Evolutionary conservation across 2,888 invertebrate genomes (phyloP).

Genomic region (Odontocolon sp.): DNA sequence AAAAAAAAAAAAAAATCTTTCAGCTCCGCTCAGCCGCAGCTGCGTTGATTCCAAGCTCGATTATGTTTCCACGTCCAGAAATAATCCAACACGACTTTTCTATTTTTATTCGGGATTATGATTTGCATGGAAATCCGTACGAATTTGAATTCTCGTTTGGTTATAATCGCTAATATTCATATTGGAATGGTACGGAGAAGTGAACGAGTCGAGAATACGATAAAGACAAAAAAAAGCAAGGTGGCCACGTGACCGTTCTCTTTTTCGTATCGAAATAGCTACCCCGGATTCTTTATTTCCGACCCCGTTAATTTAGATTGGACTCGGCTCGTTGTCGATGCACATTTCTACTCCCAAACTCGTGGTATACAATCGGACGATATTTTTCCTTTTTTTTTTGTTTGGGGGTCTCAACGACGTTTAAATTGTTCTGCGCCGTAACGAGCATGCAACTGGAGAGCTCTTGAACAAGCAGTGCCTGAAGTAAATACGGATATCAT

Average conservation of each 20-base stretch:
- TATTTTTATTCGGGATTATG: constrained; percentile 18
- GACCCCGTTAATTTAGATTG: constrained; percentile 36
- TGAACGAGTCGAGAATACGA: no score
- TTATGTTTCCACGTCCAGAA: constrained; percentile 12
- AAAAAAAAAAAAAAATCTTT: constrained; percentile 3
- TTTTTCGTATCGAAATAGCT: not conserved
- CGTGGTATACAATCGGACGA: not conserved
- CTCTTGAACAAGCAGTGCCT: no score
- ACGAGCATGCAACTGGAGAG: not conserved
- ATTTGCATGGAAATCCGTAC: constrained; percentile 31
- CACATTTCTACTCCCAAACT: not conserved
- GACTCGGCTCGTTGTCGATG: not conserved
- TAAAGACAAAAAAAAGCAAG: no score
- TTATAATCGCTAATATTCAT: not conserved
- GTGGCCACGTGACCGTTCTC: no score
- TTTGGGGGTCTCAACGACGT: not conserved
- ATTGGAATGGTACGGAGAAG: not conserved
- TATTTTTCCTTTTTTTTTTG: not conserved
- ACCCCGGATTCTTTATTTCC: constrained; percentile 37
- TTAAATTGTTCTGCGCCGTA: not conserved
- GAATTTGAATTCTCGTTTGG: constrained; percentile 16
- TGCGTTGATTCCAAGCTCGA: constrained; percentile 29
- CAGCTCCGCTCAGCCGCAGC: constrained; percentile 21
- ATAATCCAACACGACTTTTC: constrained; percentile 23
- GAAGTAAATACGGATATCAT: no score